Evolutionary conservation across 2,797 vertebrate genomes (phyloP), one percentile per base, ranked within the genome.

Genomic region (Coccyzus lansbergi): DNA sequence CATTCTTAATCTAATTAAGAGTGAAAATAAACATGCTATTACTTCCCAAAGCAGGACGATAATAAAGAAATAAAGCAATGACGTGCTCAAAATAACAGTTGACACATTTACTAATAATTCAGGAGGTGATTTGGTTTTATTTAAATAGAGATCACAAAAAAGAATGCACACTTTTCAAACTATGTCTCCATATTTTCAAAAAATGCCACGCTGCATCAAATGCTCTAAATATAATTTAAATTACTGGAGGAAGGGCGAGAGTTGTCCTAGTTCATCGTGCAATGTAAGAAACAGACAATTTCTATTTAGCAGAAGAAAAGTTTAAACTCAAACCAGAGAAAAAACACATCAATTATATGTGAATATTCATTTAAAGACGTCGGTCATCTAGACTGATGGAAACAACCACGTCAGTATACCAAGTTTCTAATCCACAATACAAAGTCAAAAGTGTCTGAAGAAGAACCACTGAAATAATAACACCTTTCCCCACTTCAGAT

Each of bases 1-100:
- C 70, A 64, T 69, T 90, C 75, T 88, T 94, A 92, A 96, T 93
- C 95, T 94, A 93, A 97, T 96, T 95, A 95, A 58, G 67, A 87
- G 74, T 81, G 86, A 95, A 94, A 89, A 96, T 56, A 94, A 91
- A 36, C 40, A 85, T 15, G 49, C 22, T 79, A 85, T 83, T 64
- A 76, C 60, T 82, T 89, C 62, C 53, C 86, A 94, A 80, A 91
- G 86, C 40, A 92, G 31, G 40, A 87, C 79, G 33, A 78, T 67
- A 80, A 86, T 65, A 81, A 94, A 95, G 92, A 83, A 86, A 90
- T 16, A 34, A 86, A 74, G 36, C 64, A 87, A 87, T 31, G 11
- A 93, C 42, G 40, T 76, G 83, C 72, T 81, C 87, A 69, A 58
- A 58, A 92, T 94, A 93, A 88, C 44, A 80, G 34, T 86, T 90